A percentile compares a stretch with the other conserved stretches of the same genome.
phyloP scores from a whole-genome alignment of 2,888 invertebrate species.

The Euspilapteryx auroguttella region DNA sequence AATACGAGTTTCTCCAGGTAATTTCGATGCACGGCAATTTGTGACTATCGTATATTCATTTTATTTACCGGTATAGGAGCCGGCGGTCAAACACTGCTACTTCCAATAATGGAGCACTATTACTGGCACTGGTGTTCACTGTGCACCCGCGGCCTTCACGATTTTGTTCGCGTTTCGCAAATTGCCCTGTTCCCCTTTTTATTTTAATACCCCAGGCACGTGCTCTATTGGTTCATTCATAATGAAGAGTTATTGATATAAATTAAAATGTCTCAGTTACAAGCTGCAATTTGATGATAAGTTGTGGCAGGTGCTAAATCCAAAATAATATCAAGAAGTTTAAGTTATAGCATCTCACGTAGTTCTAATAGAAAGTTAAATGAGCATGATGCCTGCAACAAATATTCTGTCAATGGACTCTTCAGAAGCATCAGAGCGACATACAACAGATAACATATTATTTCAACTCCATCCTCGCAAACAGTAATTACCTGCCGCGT shows the following conservation, averaged over 20 bases:
- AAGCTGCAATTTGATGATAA: too few relatives aligned
- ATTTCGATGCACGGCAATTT: slow-evolving; percentile 4
- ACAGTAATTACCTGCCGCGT: background rate
- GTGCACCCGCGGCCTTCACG: slow-evolving; percentile 54
- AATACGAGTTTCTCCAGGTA: background rate
- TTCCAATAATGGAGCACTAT: slow-evolving; percentile 42
- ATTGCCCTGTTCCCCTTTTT: slow-evolving; percentile 13
- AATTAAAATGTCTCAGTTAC: too few relatives aligned
- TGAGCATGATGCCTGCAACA: too few relatives aligned
- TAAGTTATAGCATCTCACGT: too few relatives aligned
- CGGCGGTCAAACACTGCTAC: slow-evolving; percentile 12
- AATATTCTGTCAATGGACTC: too few relatives aligned
- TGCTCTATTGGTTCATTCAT: slow-evolving; percentile 1
- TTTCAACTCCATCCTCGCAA: too few relatives aligned
- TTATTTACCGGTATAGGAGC: slow-evolving; percentile 3
- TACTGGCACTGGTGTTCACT: slow-evolving; percentile 16
- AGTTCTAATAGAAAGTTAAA: too few relatives aligned
- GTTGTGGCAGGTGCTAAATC: too few relatives aligned
- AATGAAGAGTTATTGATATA: too few relatives aligned
- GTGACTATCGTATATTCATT: slow-evolving; percentile 1
- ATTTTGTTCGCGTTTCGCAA: slow-evolving; percentile 36
- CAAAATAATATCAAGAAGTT: too few relatives aligned
- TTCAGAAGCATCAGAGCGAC: too few relatives aligned
- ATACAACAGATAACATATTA: too few relatives aligned
- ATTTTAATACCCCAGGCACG: slow-evolving; percentile 1